Conservation (phyloP, 92 coral and sea anemone species). For the Epizoanthus fatuus region DNA sequence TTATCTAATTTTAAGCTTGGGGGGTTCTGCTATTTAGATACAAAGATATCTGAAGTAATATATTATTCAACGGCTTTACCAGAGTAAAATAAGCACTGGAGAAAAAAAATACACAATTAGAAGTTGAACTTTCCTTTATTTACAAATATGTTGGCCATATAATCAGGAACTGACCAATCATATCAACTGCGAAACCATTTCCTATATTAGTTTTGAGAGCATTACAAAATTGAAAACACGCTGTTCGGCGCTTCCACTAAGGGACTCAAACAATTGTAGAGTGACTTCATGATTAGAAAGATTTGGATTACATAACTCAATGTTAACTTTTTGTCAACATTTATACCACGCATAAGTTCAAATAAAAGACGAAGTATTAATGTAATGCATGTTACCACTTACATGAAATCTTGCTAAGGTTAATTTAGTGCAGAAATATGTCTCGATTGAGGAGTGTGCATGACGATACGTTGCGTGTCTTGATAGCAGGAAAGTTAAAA, state of each 20-base stretch:
- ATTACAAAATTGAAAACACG: not conserved
- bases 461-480: not conserved
- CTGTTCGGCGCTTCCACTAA: not conserved
- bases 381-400: no score
- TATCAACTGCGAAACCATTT: constrained; percentile 1
- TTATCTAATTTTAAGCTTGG: not conserved
- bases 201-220: not conserved
- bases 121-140: not conserved
- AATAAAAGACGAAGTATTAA: no score
- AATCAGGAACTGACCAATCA: constrained; percentile 5
- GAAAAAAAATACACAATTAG: constrained; percentile 5
- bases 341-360: not conserved
- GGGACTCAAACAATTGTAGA: not conserved
- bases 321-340: not conserved
- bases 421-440: not conserved
- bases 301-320: not conserved
- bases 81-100: constrained; percentile 5
- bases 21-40: constrained; percentile 19
- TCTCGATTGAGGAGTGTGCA: not conserved
- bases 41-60: constrained; percentile 2
- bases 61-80: constrained; percentile 6
- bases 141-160: not conserved
- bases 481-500: not conserved
- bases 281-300: constrained; percentile 6
- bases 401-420: not conserved